Evolutionary conservation across 2,888 invertebrate species (phyloP).

Genomic region (Cosmopolites sordidus): DNA sequence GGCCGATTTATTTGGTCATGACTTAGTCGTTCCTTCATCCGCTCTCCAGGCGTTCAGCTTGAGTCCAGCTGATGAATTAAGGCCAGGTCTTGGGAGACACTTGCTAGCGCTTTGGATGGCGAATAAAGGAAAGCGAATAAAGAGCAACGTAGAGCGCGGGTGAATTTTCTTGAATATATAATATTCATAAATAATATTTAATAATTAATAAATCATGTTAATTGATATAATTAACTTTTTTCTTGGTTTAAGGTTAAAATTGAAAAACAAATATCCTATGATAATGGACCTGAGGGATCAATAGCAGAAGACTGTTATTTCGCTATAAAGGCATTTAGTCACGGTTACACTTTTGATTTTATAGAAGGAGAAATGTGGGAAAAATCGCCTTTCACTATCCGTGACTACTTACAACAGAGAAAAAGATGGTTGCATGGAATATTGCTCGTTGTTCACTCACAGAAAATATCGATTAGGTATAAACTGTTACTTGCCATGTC

Average conservation of each 20-base stretch:
- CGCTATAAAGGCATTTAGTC: constrained; percentile 88
- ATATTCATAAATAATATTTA: no score
- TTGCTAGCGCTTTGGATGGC: no score
- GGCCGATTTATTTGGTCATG: no score
- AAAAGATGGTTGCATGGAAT: constrained; percentile 96
- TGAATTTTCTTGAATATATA: no score
- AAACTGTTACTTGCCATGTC: constrained; percentile 72
- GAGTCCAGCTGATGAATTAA: no score
- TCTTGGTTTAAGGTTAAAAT: constrained; percentile 69
- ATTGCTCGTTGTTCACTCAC: constrained; percentile 81
- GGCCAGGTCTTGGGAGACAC: no score
- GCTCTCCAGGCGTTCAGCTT: no score
- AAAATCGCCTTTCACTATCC: constrained; percentile 91
- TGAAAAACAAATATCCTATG: constrained; percentile 87
- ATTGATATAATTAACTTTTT: constrained; percentile 4
- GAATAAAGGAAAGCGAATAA: no score
- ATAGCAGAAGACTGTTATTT: constrained; percentile 98
- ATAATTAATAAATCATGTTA: no score
- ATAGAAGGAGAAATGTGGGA: constrained; percentile 99
- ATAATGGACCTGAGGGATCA: constrained; percentile 93
- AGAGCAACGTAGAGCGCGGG: no score
- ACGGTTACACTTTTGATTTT: constrained; percentile 91
- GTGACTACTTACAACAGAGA: constrained; percentile 93
- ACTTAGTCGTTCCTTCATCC: no score
- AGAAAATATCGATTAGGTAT: constrained; percentile 71